Percentiles rank a stretch among this genome's conserved stretches.
Conservation (phyloP, 2,113 vertebrate genomes). For the Perca schrenkii region DNA sequence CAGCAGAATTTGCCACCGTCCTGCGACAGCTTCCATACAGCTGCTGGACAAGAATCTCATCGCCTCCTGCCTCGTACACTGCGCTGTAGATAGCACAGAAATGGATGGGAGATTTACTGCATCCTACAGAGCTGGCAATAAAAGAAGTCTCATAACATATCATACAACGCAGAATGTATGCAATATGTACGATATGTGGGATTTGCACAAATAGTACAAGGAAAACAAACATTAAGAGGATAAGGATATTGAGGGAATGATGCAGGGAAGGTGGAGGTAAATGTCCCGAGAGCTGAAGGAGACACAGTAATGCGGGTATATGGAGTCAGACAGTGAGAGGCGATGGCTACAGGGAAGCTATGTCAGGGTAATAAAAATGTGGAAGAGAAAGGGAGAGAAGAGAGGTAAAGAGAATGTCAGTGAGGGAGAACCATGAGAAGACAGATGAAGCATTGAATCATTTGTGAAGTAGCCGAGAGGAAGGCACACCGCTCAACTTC, state of each 20-base stretch:
- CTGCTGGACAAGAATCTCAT: constrained; percentile 81
- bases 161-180: neutral
- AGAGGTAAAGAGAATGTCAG: constrained; percentile 14
- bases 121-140: neutral
- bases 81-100: constrained; percentile 76
- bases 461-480: constrained; percentile 13
- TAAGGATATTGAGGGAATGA: neutral
- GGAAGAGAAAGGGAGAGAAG: neutral
- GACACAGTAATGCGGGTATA: constrained; percentile 29
- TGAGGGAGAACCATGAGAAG: constrained; percentile 12
- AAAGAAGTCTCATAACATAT: neutral
- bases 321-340: constrained; percentile 27
- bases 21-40: constrained; percentile 78
- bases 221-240: neutral
- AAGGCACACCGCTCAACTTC: neutral
- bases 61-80: constrained; percentile 85
- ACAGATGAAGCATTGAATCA: constrained; percentile 24
- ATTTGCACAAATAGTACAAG: neutral
- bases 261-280: neutral
- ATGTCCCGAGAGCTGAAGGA: neutral
- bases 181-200: neutral
- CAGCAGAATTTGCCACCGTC: constrained; percentile 82
- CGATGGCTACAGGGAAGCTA: constrained; percentile 4
- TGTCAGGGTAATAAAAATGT: constrained; percentile 26
- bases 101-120: constrained; percentile 1